phyloP scores from a whole-genome alignment of 2,113 vertebrate species.

The Chinchilla lanigera region DNA sequence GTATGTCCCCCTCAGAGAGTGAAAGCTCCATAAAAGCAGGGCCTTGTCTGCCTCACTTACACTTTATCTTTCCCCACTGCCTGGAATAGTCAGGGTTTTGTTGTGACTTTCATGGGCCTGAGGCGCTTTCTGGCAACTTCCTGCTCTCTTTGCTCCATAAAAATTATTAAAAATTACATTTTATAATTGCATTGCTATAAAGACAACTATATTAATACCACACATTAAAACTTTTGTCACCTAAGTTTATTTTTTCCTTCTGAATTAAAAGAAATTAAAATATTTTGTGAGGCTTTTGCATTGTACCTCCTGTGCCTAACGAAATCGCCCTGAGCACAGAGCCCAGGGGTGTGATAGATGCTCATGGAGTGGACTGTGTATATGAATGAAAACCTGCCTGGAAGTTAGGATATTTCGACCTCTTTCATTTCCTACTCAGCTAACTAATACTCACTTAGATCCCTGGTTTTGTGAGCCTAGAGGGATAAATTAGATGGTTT shows the following conservation, averaged over 20 bases:
- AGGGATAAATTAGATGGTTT: not conserved
- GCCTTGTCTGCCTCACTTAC: not conserved
- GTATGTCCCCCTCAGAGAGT: not conserved
- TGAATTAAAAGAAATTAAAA: not conserved
- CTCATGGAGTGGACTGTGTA: not conserved
- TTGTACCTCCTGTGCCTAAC: too few species aligned
- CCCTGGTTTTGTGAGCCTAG: not conserved
- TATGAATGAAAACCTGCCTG: not conserved
- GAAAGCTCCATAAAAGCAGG: not conserved
- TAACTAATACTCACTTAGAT: not conserved
- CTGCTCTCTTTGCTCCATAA: not conserved
- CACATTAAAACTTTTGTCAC: conserved; percentile 6
- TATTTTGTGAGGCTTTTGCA: not conserved
- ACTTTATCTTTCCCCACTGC: not conserved
- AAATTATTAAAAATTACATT: conserved; percentile 5
- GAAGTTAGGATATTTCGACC: not conserved
- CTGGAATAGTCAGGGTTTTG: not conserved
- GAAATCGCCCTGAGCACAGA: not conserved
- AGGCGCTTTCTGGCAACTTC: not conserved
- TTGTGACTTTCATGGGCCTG: not conserved
- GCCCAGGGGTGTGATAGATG: too few species aligned
- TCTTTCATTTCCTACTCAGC: not conserved
- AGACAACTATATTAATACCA: conserved; percentile 18
- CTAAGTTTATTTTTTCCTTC: not conserved
- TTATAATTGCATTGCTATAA: not conserved